Base-by-base conservation (phyloP, 2,113 vertebrate genomes). In the Takifugu flavidus region DNA sequence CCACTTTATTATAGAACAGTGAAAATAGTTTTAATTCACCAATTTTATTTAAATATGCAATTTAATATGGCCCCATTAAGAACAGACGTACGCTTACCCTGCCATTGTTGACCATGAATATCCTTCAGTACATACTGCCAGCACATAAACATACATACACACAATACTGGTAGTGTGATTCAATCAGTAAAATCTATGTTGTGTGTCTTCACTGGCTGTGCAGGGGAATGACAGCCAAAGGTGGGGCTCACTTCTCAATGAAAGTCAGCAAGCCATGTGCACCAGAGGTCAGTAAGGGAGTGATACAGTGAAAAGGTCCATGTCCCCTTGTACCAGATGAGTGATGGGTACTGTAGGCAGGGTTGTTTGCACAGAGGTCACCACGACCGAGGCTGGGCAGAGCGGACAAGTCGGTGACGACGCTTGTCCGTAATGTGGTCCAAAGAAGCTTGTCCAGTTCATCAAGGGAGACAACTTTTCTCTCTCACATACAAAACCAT, bases 291-390 rank as follows among this genome's bases (percentile, higher is more conserved):
- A 80, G 72, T 75, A 49, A 79, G 78, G 82, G 80, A 88, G 83
- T 70, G 59, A 86, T 88, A 90, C 89, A 92, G 91, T 91, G 90
- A 90, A 85, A 84, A 89, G 91, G 90, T 91, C 91, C 86, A 31
- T 86, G 82, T 87, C 83, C 80, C 67, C 59, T 83, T 70, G 81
- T 82, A 80, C 86, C 82, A 72, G 80, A 77, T 76, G 65, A 80
- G 76, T 46, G 70, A 68, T 74, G 62, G 86, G 80, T 76, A 74
- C 78, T 77, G 78, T 66, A 76, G 72, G 84, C 82, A 34, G 66
- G 62, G 67, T 69, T 53, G 25, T 66, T 53, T 60, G 55, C 67
- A 62, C 78, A 67, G 65, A 77, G 42, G 53, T 63, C 62, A 66
- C 47, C n/a, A 11, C 1, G 15, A n/a, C 47, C n/a, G 5, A 71